Base-by-base conservation (phyloP, 2,113 vertebrate species). In the Centropristis striata region DNA sequence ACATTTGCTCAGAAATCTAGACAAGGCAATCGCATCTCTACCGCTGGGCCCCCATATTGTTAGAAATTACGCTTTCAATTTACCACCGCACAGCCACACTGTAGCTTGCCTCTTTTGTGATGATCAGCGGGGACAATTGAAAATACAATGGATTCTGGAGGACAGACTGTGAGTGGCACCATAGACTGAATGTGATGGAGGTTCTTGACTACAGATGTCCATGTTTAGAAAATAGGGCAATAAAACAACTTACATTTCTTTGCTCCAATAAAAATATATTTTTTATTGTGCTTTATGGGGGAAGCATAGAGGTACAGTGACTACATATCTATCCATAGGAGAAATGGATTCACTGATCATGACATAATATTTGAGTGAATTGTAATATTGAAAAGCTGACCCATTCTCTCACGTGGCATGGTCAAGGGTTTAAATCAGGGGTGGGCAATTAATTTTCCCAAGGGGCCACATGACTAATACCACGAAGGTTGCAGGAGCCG, bases 21-120 rank as follows among this genome's bases (percentile, higher is more conserved):
- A 84, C 49, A 67, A 86, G 85, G 88, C 92, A 93, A 93, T 94
- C 88, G 87, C 76, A 88, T 89, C 85, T 81, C 74, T 32, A 88
- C 92, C 15, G 78, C 92, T 92, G 90, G 86, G 92, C 73, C 81
- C 71, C 80, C 78, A 81, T 89, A 94, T 91, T 95, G 90, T 93
- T 83, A 86, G 91, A 94, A 95, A 95, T 94, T 92, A 94, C 82
- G 85, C 89, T 94, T 94, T 94, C 94, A 93, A 94, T 95, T 92
- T 94, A 88, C 87, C 66, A 69, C 49, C 50, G 21, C 67, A 60
- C 80, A 64, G 81, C 64, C 32, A 27, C 81, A 75, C 81, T 88
- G 76, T 74, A 66, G 89, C 81, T 82, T 39, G 76, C 78, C 84
- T 88, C 84, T 86, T 92, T 85, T 84, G 89, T 89, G 81, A 90